Evolutionary conservation across 2,888 invertebrate genomes (phyloP).

Genomic region (Kuschelorhynchus macadamiae): DNA sequence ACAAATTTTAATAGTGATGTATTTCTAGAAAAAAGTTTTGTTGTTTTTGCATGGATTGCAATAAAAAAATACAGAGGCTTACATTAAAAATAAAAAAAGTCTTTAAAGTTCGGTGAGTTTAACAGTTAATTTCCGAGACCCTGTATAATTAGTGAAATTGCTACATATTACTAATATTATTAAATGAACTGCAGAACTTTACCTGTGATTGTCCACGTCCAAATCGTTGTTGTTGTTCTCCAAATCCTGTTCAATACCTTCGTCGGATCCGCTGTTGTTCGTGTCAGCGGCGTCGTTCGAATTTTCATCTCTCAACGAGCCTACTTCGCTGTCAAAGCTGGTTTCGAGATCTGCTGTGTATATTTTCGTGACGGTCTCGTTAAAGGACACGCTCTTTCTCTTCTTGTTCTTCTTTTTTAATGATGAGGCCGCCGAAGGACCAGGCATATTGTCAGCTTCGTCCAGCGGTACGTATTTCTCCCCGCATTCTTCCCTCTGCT

Average conservation of each 20-base stretch:
- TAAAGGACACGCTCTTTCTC: conserved; percentile 65
- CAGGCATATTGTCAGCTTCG: conserved; percentile 41
- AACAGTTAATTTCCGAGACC: no score
- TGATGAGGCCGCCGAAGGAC: conserved; percentile 53
- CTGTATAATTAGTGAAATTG: no score
- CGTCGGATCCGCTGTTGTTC: conserved; percentile 57
- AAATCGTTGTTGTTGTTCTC: conserved; percentile 58
- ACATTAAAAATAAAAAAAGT: no score
- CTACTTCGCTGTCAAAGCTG: conserved; percentile 59
- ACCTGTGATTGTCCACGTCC: conserved; percentile 58
- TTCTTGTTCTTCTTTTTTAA: conserved; percentile 62
- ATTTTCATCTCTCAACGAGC: conserved; percentile 56
- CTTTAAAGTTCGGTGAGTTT: no score
- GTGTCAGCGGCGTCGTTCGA: conserved; percentile 55
- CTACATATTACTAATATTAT: no score
- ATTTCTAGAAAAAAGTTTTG: no score
- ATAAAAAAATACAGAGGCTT: no score
- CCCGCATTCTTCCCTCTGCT: conserved; percentile 56
- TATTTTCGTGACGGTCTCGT: conserved; percentile 64
- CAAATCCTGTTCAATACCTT: conserved; percentile 63
- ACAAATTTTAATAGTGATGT: no score
- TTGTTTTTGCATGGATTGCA: no score
- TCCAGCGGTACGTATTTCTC: conserved; percentile 53
- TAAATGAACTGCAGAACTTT: no score
- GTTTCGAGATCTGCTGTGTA: conserved; percentile 61